These are phyloP conservation scores for Limnodromus scolopaceus DNA, from an alignment of 2,797 vertebrate genomes.

Conservation along the genomic window DNA sequence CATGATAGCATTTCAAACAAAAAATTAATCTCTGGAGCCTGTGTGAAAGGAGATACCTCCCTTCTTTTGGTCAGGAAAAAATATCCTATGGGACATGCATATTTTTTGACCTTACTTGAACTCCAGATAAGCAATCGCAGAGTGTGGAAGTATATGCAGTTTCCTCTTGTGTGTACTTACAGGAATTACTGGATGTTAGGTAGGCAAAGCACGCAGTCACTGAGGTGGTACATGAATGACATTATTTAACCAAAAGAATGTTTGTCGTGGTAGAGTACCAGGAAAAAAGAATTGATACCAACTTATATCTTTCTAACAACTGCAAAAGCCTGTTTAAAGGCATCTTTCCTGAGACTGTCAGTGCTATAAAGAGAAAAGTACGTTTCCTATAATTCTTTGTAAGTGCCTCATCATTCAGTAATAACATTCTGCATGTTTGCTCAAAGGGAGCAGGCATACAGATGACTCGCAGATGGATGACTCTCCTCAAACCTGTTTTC, in stretches of 20 bases:
- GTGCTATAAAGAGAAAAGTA: neutral
- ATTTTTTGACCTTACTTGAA: neutral
- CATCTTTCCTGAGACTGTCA: neutral
- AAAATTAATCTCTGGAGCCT: neutral
- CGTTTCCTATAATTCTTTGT: neutral
- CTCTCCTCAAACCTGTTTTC: neutral
- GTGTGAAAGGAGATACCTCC: neutral
- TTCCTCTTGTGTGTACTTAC: neutral
- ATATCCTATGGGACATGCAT: neutral
- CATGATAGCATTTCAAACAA: neutral
- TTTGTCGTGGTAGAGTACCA: neutral
- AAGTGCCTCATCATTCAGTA: neutral
- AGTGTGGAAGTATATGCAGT: neutral
- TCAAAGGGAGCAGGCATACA: neutral
- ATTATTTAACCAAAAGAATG: neutral
- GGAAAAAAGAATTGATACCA: neutral
- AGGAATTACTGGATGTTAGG: neutral
- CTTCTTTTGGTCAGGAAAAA: neutral
- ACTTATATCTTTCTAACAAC: neutral
- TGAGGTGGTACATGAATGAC: neutral
- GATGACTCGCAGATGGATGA: neutral
- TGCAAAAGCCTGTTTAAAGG: neutral
- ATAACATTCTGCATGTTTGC: neutral
- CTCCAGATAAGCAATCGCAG: constrained; percentile 11
- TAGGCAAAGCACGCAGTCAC: neutral